Conservation (phyloP, 2,797 vertebrate genomes). For the Nannoperca obscura region DNA sequence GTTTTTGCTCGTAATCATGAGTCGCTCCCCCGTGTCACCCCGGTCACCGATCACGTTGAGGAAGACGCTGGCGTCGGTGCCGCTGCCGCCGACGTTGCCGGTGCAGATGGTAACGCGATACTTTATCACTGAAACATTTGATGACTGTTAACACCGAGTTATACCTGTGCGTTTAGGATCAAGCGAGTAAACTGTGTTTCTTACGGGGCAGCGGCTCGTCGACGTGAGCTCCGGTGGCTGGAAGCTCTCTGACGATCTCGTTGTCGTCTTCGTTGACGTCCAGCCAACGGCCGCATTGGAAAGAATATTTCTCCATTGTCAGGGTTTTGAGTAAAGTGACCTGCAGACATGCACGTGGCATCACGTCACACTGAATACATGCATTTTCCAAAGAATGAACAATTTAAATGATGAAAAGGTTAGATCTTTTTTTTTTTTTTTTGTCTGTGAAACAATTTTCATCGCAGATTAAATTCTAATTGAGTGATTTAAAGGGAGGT, state of each 20-base stretch:
- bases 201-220: slow-evolving; percentile 90
- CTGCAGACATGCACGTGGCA: slow-evolving; percentile 73
- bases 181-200: slow-evolving; percentile 23
- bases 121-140: slow-evolving; percentile 87
- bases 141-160: neutral
- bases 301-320: slow-evolving; percentile 94
- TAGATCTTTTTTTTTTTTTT: neutral
- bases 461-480: neutral
- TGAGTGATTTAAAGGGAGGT: neutral
- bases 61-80: slow-evolving; percentile 94
- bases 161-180: neutral
- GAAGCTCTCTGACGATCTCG: slow-evolving; percentile 93
- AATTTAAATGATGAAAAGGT: neutral
- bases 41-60: slow-evolving; percentile 91
- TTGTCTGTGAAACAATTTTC: too few relatives aligned
- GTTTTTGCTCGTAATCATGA: slow-evolving; percentile 94
- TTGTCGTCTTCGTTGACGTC: slow-evolving; percentile 97
- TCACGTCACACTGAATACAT: too few relatives aligned
- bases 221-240: slow-evolving; percentile 87
- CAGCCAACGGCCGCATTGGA: slow-evolving; percentile 95
- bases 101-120: slow-evolving; percentile 94
- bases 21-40: slow-evolving; percentile 94
- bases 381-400: neutral
- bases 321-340: slow-evolving; percentile 93
- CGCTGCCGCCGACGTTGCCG: slow-evolving; percentile 90